A percentile compares a stretch with the other conserved stretches of the same genome.
These are phyloP conservation scores for Formica aserva DNA, from an alignment of 2,888 invertebrate species.

Conservation along the genomic window DNA sequence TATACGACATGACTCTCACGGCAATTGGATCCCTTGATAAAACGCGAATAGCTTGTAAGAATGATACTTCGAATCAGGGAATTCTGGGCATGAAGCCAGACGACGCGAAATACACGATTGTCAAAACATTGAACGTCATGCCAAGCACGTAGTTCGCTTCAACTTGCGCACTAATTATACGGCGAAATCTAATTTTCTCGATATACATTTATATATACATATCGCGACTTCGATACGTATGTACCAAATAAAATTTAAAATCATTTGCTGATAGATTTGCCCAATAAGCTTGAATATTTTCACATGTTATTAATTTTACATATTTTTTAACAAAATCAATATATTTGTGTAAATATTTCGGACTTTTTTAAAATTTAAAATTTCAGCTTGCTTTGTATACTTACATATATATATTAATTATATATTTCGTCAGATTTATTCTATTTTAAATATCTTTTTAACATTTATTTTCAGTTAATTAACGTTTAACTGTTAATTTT, in stretches of 20 bases:
- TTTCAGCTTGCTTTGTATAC: not conserved
- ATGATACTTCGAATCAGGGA: slow-evolving; percentile 11
- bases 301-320: not conserved
- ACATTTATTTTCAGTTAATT: no score
- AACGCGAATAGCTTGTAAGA: not conserved
- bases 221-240: not conserved
- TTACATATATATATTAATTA: not conserved
- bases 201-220: not conserved
- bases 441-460: no score
- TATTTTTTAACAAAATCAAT: not conserved
- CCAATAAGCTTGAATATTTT: not conserved
- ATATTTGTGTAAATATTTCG: not conserved
- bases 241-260: not conserved
- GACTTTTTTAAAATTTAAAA: not conserved
- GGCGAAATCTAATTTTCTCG: slow-evolving; percentile 16
- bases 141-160: slow-evolving; percentile 11
- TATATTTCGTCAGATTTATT: no score
- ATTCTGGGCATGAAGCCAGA: slow-evolving; percentile 15
- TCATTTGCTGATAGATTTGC: not conserved
- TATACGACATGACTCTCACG: not conserved
- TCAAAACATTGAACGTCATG: slow-evolving; percentile 14
- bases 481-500: not conserved
- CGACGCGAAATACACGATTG: slow-evolving; percentile 3
- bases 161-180: slow-evolving; percentile 26
- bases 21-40: slow-evolving; percentile 12